Base-by-base conservation (phyloP, 2,888 invertebrate genomes). In the Cartodere bifasciata region DNA sequence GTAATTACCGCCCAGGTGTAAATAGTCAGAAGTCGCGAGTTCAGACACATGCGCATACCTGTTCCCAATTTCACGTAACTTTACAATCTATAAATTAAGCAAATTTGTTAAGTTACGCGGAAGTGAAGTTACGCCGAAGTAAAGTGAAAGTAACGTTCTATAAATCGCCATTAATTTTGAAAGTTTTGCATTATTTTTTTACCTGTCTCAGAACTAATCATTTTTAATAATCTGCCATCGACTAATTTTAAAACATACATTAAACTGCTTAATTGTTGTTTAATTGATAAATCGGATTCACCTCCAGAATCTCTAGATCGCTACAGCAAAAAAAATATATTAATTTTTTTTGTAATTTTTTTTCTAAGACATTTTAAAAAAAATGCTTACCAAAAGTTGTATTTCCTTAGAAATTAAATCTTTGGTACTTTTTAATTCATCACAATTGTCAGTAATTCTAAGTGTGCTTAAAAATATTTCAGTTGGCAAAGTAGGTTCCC, bases 381-480 rank as follows among this genome's bases (percentile, higher is more conserved):
- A 36, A 34, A 31, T 29, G 52, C 63, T 61, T 56, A 75, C 75
- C 51, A 81, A 56, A 53, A 74, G 70, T 42, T 77, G 77, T 56
- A 88, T 84, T 63, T 91, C 88, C 49, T 78, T 78, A 45, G 72
- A 72, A 12, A 90, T 75, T 40, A 84, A 66, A 47, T 82, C 85
- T 49, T 77, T 68, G 6, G 82, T 79, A 11, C 87, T 83, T 43
- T 72, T 73, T 42, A 94, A 63, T 59, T 94, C 92, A 35, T 86
- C 86, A 24, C 79, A 69, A 50, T 73, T 78, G 41, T 78, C 77
- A 32, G 86, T 81, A 42, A 77, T 72, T 47, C 85, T 72, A 44
- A 92, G 69, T 31, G 85, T 80, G 44, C 79, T 74, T 47, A 92
- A 63, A 60, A 92, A 91, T 47, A 82, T 71, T 46, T 94, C 92